A percentile compares a stretch with the other conserved stretches of the same genome.
Evolutionary conservation across 2,888 invertebrate species (phyloP).

Genomic region (Craniophora ligustri): DNA sequence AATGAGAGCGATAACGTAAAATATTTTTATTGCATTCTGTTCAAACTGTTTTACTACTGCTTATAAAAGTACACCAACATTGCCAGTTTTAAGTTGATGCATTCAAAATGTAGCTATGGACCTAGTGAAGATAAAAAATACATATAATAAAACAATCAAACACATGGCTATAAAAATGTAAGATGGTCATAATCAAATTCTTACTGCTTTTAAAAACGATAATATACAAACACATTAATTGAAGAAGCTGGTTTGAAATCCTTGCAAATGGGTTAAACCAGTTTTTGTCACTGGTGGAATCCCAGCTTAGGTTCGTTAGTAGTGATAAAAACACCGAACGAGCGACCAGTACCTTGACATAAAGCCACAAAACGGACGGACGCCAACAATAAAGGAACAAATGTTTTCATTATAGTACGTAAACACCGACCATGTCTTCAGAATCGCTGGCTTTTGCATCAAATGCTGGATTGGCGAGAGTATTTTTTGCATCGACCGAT

Average conservation of each 20-base stretch:
- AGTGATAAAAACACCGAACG: constrained; percentile 41
- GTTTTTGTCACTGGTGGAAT: constrained; percentile 32
- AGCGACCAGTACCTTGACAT: constrained; percentile 44
- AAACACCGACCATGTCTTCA: constrained; percentile 2
- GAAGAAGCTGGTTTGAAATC: constrained; percentile 32
- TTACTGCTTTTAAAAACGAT: constrained; percentile 13
- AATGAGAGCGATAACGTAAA: constrained; percentile 58
- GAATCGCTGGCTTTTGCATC: constrained; percentile 1
- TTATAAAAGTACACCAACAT: constrained; percentile 35
- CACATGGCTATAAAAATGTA: too few species aligned
- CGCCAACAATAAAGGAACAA: constrained; percentile 52
- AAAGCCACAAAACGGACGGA: constrained; percentile 48
- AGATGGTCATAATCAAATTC: too few species aligned
- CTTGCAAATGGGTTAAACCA: constrained; percentile 31
- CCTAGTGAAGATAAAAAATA: not conserved
- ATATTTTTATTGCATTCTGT: constrained; percentile 57
- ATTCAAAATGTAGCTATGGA: too few species aligned
- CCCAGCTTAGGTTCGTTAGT: constrained; percentile 24
- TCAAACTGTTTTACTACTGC: constrained; percentile 52
- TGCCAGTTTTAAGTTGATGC: constrained; percentile 14
- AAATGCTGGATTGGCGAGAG: constrained; percentile 10
- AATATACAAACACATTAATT: constrained; percentile 2
- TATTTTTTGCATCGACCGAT: not conserved
- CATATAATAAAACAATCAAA: not conserved
- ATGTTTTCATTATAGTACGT: constrained; percentile 42